Evolutionary conservation across 2,888 invertebrate species (phyloP), one percentile per base, ranked within the genome.

Genomic region (Elegia similella): DNA sequence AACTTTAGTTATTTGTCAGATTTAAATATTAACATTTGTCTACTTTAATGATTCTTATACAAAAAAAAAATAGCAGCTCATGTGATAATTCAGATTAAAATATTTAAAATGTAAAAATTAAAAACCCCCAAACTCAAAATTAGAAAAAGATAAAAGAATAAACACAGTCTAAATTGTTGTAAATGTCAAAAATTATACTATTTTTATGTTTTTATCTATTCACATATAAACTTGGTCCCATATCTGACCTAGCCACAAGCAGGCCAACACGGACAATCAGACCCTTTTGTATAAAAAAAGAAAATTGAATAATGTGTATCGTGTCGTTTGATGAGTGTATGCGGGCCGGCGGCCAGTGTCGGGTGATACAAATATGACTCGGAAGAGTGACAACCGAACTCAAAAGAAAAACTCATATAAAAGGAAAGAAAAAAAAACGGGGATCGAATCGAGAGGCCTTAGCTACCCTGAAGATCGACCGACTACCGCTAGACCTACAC

Each of bases 301-400:
- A 63, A 62, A 76, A 70, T 62, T 59, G 68, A 72, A 71, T 62
- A 69, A 66, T 78, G 85, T 87, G 87, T 88, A 72, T 78, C 76
- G 88, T 88, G 88, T 87, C 68, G 64, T 68, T 74, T 73, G 72
- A 80, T 82, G 82, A 80, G 82, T 88, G 88, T 89, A 76, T 73
- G 72, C 68, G 73, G 73, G 75, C 74, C 58, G n/a, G 16, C 29
- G 76, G 75, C 81, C 82, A 63, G 87, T 86, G 88, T 88, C 76
- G 67, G 79, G 84, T 85, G 88, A 84, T 83, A 86, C 76, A 80
- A 84, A 88, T 87, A 88, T 87, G 89, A 89, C 87, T 77, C 67
- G 68, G 73, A 77, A 77, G 75, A 82, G 85, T 88, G 86, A 84
- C 72, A 75, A 81, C 73, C 75, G 68, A 78, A 73, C 72, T 70